Base-by-base conservation (phyloP, 2,888 invertebrate species). In the Gerosis bhagava region DNA sequence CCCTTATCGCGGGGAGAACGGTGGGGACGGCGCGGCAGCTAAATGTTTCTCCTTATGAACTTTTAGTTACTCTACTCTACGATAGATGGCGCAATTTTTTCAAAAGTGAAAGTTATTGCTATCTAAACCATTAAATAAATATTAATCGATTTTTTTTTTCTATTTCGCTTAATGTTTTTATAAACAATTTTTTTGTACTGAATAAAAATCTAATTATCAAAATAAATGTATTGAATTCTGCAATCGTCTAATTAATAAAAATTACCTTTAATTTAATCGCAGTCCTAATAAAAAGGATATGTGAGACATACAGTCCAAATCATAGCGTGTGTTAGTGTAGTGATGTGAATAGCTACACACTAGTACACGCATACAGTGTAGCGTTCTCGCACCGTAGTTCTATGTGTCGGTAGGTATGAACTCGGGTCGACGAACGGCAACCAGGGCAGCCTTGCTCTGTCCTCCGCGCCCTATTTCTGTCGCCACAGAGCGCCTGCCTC, bases 381-480 rank as follows among this genome's bases (percentile, higher is more conserved):
- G 48, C 57, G 56, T 54, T 45, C 42, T 40, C 56, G 50, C 48
- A 34, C 46, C 56, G 59, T 57, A 49, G 66, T n/a, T n/a, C 61
- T 62, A 61, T 65, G 63, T 60, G 56, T 56, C 62, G 65, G 68
- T 74, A 70, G 70, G 70, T 70, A 72, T 65, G 66, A 62, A 66
- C 65, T 52, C 74, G 73, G 88, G 86, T 87, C 86, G 81, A 70
- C 77, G 87, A 66, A 81, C 87, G 74, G 55, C 71, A 88, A 84
- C 83, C 78, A 64, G 88, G 84, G 83, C 88, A 87, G 87, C 88
- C 88, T 88, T 88, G 87, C 84, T 83, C 82, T 80, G 87, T 86
- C 88, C 87, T 87, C 87, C 75, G 84, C 78, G 87, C 82, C 86
- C 87, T 87, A 88, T 88, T 87, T 88, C 84, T 86, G 84, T 83